Conservation (phyloP, 2,888 invertebrate genomes). For the Trachelus iudaicus region DNA sequence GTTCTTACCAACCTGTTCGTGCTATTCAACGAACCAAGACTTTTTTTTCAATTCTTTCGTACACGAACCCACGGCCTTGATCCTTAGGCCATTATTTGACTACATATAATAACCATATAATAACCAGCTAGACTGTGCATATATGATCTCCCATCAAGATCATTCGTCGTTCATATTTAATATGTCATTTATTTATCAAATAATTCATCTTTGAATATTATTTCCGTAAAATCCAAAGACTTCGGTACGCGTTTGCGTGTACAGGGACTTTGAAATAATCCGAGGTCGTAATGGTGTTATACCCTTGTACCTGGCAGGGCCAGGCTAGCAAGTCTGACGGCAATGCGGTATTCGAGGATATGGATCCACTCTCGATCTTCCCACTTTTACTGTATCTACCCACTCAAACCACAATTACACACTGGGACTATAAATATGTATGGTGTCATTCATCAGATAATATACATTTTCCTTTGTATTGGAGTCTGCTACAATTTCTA, state of each 20-base stretch:
- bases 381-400: neutral
- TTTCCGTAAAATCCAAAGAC: neutral
- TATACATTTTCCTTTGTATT: neutral
- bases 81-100: neutral
- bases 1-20: neutral
- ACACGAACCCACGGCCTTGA: neutral
- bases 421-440: neutral
- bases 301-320: constrained; percentile 28
- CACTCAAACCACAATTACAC: neutral
- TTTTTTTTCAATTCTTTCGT: neutral
- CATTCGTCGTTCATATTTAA: neutral
- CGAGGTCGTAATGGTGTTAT: neutral
- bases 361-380: neutral
- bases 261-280: neutral
- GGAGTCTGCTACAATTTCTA: neutral
- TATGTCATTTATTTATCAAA: neutral
- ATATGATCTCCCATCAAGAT: neutral
- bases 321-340: constrained; percentile 22
- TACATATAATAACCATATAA: neutral
- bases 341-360: constrained; percentile 29
- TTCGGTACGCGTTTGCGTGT: neutral
- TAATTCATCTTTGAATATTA: neutral
- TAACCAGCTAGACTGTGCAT: neutral
- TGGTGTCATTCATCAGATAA: neutral
- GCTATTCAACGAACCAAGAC: neutral